phyloP scores from a whole-genome alignment of 2,888 invertebrate species.

The Homarus gammarus region DNA sequence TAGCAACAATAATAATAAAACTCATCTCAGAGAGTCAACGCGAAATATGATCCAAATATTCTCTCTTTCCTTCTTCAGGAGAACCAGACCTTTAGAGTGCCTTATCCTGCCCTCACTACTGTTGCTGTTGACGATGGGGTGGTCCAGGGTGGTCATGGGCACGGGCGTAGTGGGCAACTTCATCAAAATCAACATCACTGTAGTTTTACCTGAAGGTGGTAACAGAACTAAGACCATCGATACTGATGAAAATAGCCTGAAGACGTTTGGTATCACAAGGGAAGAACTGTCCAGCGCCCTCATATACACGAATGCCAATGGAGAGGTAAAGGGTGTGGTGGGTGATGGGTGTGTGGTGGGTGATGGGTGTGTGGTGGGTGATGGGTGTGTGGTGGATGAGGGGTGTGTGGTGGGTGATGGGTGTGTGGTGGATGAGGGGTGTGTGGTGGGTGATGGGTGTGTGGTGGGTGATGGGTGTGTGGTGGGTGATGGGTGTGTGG shows the following conservation, averaged over 20 bases:
- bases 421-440: no score
- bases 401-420: neutral
- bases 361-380: neutral
- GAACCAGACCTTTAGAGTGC: neutral
- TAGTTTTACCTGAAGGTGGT: neutral
- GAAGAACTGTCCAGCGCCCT: conserved; percentile 6
- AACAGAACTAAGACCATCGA: conserved; percentile 3
- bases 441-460: no score
- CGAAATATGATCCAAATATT: no score
- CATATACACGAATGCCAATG: neutral
- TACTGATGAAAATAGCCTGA: conserved; percentile 23
- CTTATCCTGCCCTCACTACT: neutral
- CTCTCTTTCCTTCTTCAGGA: no score
- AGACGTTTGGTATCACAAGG: neutral
- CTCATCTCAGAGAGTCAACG: no score
- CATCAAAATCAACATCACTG: conserved; percentile 37
- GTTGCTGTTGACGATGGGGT: neutral
- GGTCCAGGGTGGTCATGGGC: neutral
- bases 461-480: no score
- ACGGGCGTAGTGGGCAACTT: neutral
- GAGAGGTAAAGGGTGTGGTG: conserved; percentile 16
- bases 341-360: neutral
- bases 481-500: no score
- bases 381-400: no score
- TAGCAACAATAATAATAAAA: no score